Evolutionary conservation across 2,888 invertebrate genomes (phyloP).

Genomic region (Biston betularia): DNA sequence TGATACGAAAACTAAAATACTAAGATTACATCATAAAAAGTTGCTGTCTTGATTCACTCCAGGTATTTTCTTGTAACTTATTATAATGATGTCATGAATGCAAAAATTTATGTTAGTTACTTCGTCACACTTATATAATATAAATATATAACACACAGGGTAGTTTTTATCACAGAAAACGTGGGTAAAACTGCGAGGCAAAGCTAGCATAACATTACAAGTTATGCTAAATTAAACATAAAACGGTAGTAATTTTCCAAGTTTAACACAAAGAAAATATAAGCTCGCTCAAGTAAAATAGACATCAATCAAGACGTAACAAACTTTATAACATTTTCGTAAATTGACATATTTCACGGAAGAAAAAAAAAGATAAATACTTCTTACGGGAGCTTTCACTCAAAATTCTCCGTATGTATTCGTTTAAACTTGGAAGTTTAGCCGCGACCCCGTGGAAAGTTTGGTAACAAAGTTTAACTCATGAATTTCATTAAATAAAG

Average conservation of each 20-base stretch:
- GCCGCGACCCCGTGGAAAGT: constrained; percentile 24
- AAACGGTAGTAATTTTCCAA: constrained; percentile 9
- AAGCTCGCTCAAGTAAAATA: constrained; percentile 39
- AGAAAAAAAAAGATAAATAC: constrained; percentile 64
- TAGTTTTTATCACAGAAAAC: too few relatives aligned
- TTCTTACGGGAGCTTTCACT: constrained; percentile 41
- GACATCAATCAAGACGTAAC: constrained; percentile 61
- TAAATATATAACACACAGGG: too few relatives aligned
- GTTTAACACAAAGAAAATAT: constrained; percentile 9
- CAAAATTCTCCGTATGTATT: constrained; percentile 37
- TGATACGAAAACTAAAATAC: too few relatives aligned
- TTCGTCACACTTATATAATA: too few relatives aligned
- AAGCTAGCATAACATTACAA: not conserved
- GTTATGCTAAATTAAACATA: not conserved
- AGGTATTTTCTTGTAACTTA: too few relatives aligned
- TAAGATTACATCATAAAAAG: too few relatives aligned
- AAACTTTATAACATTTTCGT: constrained; percentile 60
- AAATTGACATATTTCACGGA: constrained; percentile 65
- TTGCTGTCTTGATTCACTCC: too few relatives aligned
- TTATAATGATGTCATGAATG: too few relatives aligned
- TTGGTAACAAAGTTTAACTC: constrained; percentile 26
- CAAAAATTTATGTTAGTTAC: too few relatives aligned
- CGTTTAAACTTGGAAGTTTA: constrained; percentile 30
- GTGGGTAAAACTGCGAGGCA: not conserved
- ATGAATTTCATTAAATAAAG: constrained; percentile 25